Base-by-base conservation (phyloP, 2,888 invertebrate genomes). In the Cryptocephalus moraei region DNA sequence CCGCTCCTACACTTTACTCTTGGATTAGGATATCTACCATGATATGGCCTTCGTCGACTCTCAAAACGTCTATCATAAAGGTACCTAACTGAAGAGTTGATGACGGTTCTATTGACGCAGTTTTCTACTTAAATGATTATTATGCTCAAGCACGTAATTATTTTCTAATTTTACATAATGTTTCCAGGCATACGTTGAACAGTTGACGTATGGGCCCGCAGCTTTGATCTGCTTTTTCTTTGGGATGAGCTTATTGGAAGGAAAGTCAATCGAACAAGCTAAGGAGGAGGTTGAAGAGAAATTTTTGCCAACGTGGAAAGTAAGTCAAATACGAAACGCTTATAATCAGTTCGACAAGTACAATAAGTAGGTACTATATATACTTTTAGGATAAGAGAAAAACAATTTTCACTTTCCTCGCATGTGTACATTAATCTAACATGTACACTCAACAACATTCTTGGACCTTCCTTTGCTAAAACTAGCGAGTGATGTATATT, bases 11-110 rank as follows among this genome's bases (percentile, higher is more conserved):
- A 6, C 69, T 90, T 0, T 89, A 86, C 62, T 77, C 78, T 47
- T 90, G 90, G 90, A 73, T 91, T 41, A 82, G 80, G 64, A 68
- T 87, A 44, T 84, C 87, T n/a, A 80, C 79, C 56, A 74, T 76
- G 44, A 73, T 89, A 67, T 88, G 87, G 84, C 90, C 90, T 14
- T 79, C 80, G 43, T 79, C 75, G 51, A 78, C 80, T 48, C 62
- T 90, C 38, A 77, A 75, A 63, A 80, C 81, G 51, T 86, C 85
- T 10, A 62, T 89, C 9, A 79, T 80, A 38, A 91, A 91, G 78
- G 86, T 84, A 58, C 46, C 36, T 84, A 58, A 45, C 36, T 43
- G 22, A 22, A 22, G 22, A 40, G 9, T 6, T 40, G 4, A 40
- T 10, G 2, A 4, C 22, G 22, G 22, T n/a, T n/a, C n/a, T n/a